These are phyloP conservation scores for Saccopteryx bilineata DNA, from an alignment of 2,113 vertebrate genomes.

Conservation along the genomic window DNA sequence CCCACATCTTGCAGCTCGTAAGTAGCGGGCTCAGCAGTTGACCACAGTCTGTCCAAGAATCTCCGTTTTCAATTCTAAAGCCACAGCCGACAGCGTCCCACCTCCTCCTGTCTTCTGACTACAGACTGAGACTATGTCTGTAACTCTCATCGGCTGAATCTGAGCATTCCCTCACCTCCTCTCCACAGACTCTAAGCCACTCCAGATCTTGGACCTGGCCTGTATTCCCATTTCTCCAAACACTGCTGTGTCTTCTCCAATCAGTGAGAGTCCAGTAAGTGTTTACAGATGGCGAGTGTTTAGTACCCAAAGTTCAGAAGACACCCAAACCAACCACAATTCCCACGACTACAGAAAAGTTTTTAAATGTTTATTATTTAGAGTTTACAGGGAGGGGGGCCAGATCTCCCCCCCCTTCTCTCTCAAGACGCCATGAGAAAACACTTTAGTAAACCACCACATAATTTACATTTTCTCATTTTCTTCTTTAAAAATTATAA, in stretches of 20 bases:
- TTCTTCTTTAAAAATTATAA: slow-evolving; percentile 85
- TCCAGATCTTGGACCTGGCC: slow-evolving; percentile 26
- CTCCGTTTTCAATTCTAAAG: neutral
- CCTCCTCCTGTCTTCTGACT: neutral
- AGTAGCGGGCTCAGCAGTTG: neutral
- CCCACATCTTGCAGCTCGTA: neutral
- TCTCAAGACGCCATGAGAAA: slow-evolving; percentile 82
- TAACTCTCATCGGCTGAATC: neutral
- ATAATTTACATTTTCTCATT: slow-evolving; percentile 86
- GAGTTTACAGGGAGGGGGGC: slow-evolving; percentile 51
- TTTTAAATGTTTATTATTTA: slow-evolving; percentile 82
- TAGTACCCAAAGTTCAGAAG: slow-evolving; percentile 82
- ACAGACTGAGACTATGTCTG: neutral
- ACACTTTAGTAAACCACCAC: slow-evolving; percentile 77
- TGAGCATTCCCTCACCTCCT: neutral
- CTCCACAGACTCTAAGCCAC: neutral
- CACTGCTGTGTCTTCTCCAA: slow-evolving; percentile 70
- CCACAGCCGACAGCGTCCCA: neutral
- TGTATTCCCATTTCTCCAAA: slow-evolving; percentile 57
- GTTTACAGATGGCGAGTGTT: slow-evolving; percentile 81
- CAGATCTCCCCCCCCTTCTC: neutral
- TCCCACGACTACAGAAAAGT: slow-evolving; percentile 77
- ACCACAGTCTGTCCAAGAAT: neutral
- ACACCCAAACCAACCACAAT: slow-evolving; percentile 78
- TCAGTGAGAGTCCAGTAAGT: slow-evolving; percentile 75